Percentiles rank a stretch among this genome's conserved stretches.
These are phyloP conservation scores for Paracentrotus lividus DNA, from an alignment of 53 echinoderm and acorn worm species.

Conservation along the genomic window DNA sequence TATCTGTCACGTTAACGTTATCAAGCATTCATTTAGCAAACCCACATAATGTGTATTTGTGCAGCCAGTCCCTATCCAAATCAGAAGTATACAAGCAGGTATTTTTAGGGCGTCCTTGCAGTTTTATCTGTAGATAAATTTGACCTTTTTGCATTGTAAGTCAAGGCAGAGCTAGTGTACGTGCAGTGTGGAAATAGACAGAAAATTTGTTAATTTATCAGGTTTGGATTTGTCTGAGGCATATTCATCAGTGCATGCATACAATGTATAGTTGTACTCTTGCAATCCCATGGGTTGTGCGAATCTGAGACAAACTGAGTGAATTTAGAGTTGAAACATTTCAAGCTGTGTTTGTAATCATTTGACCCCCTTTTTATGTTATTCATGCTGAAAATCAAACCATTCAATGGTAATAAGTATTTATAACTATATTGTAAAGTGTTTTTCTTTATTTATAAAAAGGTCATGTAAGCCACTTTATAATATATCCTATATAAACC, in stretches of 20 bases:
- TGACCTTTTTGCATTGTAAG: slow-evolving; percentile 31
- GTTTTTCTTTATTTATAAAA: too few relatives aligned
- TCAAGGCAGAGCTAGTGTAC: slow-evolving; percentile 2
- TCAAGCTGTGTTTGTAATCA: too few relatives aligned
- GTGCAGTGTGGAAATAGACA: background rate
- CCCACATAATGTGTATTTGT: background rate
- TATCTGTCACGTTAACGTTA: slow-evolving; percentile 13
- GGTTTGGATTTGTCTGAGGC: background rate
- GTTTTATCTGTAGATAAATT: slow-evolving; percentile 10
- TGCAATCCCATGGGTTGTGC: background rate
- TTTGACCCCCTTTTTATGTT: too few relatives aligned
- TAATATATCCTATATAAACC: too few relatives aligned
- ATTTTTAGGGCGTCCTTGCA: slow-evolving; percentile 53
- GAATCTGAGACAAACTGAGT: background rate
- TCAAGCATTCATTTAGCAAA: slow-evolving; percentile 20
- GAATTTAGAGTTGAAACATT: too few relatives aligned
- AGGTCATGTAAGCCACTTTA: too few relatives aligned
- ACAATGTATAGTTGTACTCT: background rate
- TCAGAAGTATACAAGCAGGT: slow-evolving; percentile 28
- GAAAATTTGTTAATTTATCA: background rate
- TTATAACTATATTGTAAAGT: too few relatives aligned
- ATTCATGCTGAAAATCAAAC: too few relatives aligned
- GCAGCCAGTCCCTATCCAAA: background rate
- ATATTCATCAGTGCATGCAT: background rate
- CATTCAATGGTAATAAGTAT: too few relatives aligned